Evolutionary conservation across 2,888 invertebrate species (phyloP), one percentile per base, ranked within the genome.

Genomic region (Lypha dubia): DNA sequence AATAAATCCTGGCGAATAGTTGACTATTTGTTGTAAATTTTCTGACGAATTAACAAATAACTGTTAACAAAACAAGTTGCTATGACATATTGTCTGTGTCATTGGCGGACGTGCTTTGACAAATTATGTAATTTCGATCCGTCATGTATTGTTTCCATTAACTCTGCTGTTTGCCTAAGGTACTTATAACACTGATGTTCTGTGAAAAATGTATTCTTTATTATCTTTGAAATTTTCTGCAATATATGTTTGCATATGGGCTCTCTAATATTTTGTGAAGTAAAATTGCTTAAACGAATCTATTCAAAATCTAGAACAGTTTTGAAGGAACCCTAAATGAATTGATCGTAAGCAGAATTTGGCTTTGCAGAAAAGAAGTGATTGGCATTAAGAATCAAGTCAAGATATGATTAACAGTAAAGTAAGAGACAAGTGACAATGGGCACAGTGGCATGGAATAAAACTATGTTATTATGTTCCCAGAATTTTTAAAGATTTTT

Each of bases 271-370:
- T 41, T 17, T 49, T 76, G 38, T 76, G 24, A 53, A 68, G 67
- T 17, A 73, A 82, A 77, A 22, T 82, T 60, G n/a, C 58, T 75
- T 70, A 71, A 76, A 86, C 80, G 80, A 68, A 82, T 63, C 85
- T 86, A 53, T 84, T 73, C 86, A 86, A 86, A 89, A 89, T 88
- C 86, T 88, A 85, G 87, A 87, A 85, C 84, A 88, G 84, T 89
- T 88, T 70, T 88, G 89, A 86, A 87, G 87, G 71, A 89, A 88
- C 85, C 32, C 62, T 22, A 44, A 53, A 58, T 38, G 63, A 63
- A 70, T 70, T 81, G 17, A 44, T 13, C 8, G 11, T 1, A 46
- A 46, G 0, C 1, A 32, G 2, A 35, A 28, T 17, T 46, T 46
- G 6, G 17, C n/a, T 0, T 22, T 17, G 6, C 0, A 7, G 15